Evolutionary conservation across 2,888 invertebrate genomes (phyloP).

Genomic region (Apamea monoglypha): DNA sequence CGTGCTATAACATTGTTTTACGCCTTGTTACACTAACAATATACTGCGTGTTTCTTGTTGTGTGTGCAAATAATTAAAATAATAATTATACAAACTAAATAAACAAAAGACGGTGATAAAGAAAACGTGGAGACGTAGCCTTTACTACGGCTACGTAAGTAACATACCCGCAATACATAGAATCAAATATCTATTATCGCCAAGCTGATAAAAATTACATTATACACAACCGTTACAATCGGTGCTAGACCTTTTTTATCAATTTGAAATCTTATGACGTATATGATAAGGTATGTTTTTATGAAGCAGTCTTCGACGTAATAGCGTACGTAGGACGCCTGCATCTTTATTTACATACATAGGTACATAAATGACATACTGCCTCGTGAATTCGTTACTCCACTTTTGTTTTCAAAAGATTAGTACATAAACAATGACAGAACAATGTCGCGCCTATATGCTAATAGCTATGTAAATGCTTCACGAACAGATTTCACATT

Average conservation of each 20-base stretch:
- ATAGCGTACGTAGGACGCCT: conserved; percentile 50
- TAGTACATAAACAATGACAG: conserved; percentile 58
- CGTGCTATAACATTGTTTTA: conserved; percentile 63
- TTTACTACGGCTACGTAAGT: conserved; percentile 26
- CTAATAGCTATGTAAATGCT: conserved; percentile 47
- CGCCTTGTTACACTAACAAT: conserved; percentile 62
- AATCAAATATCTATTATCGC: conserved; percentile 66
- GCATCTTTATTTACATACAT: conserved; percentile 64
- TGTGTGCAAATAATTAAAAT: conserved; percentile 64
- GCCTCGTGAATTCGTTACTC: conserved; percentile 55
- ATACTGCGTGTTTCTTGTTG: conserved; percentile 62
- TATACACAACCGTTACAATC: conserved; percentile 44
- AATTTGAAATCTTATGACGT: conserved; percentile 52
- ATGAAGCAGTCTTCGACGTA: conserved; percentile 35
- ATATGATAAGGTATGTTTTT: conserved; percentile 57
- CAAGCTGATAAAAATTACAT: conserved; percentile 66
- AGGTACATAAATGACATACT: conserved; percentile 44
- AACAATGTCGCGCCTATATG: conserved; percentile 49
- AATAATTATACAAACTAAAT: conserved; percentile 40
- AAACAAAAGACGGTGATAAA: conserved; percentile 50
- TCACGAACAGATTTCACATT: conserved; percentile 35
- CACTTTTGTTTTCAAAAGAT: conserved; percentile 62
- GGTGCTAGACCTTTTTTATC: conserved; percentile 36
- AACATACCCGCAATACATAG: conserved; percentile 31
- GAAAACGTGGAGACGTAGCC: conserved; percentile 26